Evolutionary conservation across 1,140 invertebrate species (phyloP), one percentile per base, ranked within the genome.

Genomic region (Octopus bimaculoides): DNA sequence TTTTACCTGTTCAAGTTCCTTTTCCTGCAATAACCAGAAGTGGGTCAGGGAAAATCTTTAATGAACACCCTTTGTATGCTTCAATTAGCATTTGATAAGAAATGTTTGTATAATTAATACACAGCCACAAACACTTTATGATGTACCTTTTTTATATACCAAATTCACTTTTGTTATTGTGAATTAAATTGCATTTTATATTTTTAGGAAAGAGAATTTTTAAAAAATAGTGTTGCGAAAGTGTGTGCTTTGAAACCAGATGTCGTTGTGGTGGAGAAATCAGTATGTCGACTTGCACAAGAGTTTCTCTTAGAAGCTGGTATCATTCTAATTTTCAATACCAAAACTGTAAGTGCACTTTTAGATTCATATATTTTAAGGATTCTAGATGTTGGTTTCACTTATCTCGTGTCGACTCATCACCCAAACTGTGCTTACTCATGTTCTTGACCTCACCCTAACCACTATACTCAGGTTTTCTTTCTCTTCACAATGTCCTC

Each of bases 181-280:
- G 26, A 41, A 41, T 41, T 41, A 41, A 41, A 41, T 41, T 41
- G 0, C 26, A 41, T 41, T 41, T 41, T 71, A n/a, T 71, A 17
- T n/a, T 71, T 71, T 71, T 86, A 97, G 93, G 97, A 98, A 90
- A 93, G 93, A 84, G 95, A 98, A 86, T 98, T 97, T 90, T 88
- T 98, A 66, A 92, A 93, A 54, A 95, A 97, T 83, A 94, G 95
- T 77, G 95, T 97, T n/a, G 94, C 94, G 6, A 93, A 97, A 84
- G 96, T 99, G 75, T 92, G 93, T 5, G 93, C 95, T 17, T 91
- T 97, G 53, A 92, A 94, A 52, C 97, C 98, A 0, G 93, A 96
- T 84, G 92, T 99, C 52, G 93, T 99, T 4, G 89, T 99, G 6
- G 96, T 98, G 0, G 95, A 97, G 87, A 94, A 96, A 79, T 95